phyloP scores from a whole-genome alignment of 2,113 vertebrate species.

The Sialia sialis region DNA sequence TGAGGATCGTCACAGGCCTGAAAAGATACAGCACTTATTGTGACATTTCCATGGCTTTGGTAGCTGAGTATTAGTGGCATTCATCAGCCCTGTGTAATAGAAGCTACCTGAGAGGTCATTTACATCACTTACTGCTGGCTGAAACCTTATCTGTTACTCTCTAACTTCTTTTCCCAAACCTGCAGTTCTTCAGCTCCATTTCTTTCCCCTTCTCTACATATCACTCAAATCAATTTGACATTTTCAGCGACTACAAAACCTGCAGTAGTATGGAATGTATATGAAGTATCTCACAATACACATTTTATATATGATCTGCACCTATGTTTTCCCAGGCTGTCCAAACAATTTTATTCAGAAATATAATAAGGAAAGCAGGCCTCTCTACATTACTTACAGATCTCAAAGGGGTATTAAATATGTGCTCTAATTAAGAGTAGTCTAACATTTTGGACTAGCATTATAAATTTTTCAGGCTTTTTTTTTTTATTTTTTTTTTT shows the following conservation, averaged over 20 bases:
- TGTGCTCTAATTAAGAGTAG: neutral
- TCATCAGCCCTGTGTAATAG: neutral
- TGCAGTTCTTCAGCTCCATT: neutral
- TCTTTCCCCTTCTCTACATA: neutral
- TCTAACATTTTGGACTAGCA: neutral
- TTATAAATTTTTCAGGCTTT: rapidly evolving
- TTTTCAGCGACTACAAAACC: neutral
- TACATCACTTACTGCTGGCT: neutral
- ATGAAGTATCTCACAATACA: neutral
- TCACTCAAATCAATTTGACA: neutral
- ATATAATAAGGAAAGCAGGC: neutral
- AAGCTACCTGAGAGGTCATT: neutral
- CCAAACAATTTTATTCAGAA: neutral
- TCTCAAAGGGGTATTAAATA: neutral
- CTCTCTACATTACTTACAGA: neutral
- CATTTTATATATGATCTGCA: neutral
- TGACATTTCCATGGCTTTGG: neutral
- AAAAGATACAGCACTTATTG: neutral
- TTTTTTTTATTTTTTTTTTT: neutral
- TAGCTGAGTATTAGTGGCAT: neutral
- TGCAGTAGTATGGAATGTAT: neutral
- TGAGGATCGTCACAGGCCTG: neutral
- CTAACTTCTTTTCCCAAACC: neutral
- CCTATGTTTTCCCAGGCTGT: neutral
- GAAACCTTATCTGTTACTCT: neutral